These are phyloP conservation scores for Lochmaea capreae DNA, from an alignment of 2,888 invertebrate genomes.

Conservation along the genomic window DNA sequence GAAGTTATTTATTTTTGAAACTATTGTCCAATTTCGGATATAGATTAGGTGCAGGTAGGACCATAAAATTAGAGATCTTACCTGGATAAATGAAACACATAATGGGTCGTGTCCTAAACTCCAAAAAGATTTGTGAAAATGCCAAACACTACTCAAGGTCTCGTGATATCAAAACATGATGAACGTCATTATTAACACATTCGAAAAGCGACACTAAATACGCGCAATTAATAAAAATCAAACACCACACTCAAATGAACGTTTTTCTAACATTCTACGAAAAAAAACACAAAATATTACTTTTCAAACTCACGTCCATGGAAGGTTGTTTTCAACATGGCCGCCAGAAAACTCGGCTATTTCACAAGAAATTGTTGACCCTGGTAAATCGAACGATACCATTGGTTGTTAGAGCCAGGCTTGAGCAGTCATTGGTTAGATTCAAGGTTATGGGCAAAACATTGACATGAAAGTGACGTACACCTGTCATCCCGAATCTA, in stretches of 20 bases:
- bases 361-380: conserved; percentile 68
- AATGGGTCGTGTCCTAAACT: conserved; percentile 61
- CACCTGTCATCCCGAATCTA: conserved; percentile 62
- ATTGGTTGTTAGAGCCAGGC: conserved; percentile 63
- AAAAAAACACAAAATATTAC: conserved; percentile 59
- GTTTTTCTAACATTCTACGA: conserved; percentile 49
- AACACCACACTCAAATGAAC: conserved; percentile 49
- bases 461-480: conserved; percentile 57
- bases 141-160: conserved; percentile 66
- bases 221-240: conserved; percentile 48
- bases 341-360: conserved; percentile 66
- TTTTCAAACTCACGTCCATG: conserved; percentile 64
- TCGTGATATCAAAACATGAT: conserved; percentile 61
- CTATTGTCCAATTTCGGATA: background rate
- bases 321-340: conserved; percentile 68
- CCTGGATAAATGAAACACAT: conserved; percentile 61
- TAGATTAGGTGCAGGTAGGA: background rate
- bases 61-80: conserved; percentile 46
- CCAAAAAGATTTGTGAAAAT: conserved; percentile 56
- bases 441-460: conserved; percentile 68
- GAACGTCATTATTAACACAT: conserved; percentile 53
- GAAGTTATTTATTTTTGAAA: background rate
- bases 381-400: conserved; percentile 61
- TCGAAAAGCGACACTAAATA: conserved; percentile 53
- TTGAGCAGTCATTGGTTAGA: conserved; percentile 62